Evolutionary conservation across 2,888 invertebrate species (phyloP).

Genomic region (Noctua comes): DNA sequence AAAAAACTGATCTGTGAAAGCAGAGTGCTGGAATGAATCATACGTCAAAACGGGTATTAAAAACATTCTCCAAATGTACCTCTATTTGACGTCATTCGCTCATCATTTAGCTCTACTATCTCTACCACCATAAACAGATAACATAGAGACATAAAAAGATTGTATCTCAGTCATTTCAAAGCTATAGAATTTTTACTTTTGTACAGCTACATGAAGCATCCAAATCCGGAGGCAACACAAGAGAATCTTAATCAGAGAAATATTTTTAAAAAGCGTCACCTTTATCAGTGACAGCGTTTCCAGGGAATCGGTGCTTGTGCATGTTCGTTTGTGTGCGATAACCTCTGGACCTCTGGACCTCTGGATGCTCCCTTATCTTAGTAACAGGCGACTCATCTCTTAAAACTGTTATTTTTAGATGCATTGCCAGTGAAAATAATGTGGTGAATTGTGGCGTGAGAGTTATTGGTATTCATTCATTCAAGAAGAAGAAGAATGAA

Average conservation of each 20-base stretch:
- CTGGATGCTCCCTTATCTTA: conserved; percentile 54
- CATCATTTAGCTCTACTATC: background rate
- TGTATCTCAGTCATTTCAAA: background rate
- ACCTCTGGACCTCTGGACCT: conserved; percentile 52
- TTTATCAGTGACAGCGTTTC: conserved; percentile 55
- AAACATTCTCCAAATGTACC: background rate
- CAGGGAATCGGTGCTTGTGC: conserved; percentile 60
- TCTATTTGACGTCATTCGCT: background rate
- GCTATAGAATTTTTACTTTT: conserved; percentile 5
- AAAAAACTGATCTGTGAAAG: background rate
- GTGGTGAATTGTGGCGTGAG: background rate
- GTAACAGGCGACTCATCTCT: conserved; percentile 52
- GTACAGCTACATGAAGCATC: conserved; percentile 3
- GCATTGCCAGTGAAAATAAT: conserved; percentile 31
- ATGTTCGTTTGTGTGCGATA: conserved; percentile 61
- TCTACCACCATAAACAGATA: background rate
- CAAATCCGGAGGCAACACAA: conserved; percentile 41
- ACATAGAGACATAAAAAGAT: background rate
- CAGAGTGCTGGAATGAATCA: background rate
- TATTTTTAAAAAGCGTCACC: conserved; percentile 47
- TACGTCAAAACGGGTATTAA: background rate
- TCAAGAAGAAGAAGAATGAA: background rate
- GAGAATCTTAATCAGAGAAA: conserved; percentile 50
- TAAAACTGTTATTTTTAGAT: conserved; percentile 64
- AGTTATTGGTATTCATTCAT: conserved; percentile 14